A percentile compares a stretch with the other conserved stretches of the same genome.
Evolutionary conservation across 2,888 invertebrate genomes (phyloP).

Genomic region (Pachycephus smyrnensis): DNA sequence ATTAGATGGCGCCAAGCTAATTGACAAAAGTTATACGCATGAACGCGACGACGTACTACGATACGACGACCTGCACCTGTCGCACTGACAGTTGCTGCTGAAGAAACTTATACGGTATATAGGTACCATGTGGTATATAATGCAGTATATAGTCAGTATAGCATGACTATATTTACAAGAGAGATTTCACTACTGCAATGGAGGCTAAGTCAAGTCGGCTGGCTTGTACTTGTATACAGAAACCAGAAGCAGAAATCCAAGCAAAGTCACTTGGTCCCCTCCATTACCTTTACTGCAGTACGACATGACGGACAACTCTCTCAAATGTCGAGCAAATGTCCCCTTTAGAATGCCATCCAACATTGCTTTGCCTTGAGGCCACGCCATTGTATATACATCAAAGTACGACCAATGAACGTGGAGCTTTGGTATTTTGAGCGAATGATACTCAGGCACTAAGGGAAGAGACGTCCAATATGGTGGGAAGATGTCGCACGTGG

Average conservation of each 20-base stretch:
- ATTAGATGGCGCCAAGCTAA: not conserved
- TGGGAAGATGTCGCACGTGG: not conserved
- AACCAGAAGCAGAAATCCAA: not conserved
- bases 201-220: not conserved
- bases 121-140: not conserved
- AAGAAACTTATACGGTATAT: not conserved
- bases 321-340: not conserved
- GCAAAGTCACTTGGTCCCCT: not conserved
- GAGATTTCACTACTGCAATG: not conserved
- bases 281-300: not conserved
- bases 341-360: not conserved
- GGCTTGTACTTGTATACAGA: not conserved
- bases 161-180: not conserved
- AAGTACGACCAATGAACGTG: not conserved
- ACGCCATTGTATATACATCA: not conserved
- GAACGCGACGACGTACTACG: not conserved
- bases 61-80: not conserved
- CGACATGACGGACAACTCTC: not conserved
- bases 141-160: not conserved
- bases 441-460: not conserved
- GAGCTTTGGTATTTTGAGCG: not conserved
- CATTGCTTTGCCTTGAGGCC: not conserved
- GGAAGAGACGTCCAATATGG: not conserved
- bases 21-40: not conserved
- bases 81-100: not conserved